Conservation (phyloP, 2,113 vertebrate species). For the Trichomycterus rosablanca region DNA sequence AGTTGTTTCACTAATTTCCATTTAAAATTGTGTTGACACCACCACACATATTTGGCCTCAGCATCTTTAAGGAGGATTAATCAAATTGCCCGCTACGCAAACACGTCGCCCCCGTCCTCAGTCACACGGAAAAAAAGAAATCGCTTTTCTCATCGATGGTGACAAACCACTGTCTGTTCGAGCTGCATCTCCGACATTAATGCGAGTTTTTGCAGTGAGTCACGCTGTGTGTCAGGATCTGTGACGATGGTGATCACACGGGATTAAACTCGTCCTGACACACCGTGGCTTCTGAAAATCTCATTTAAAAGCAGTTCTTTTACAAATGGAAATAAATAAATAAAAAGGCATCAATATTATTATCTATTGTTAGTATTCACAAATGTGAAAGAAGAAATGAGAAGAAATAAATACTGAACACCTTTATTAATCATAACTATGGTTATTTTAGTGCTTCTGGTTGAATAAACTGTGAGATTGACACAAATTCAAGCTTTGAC, state of each 20-base stretch:
- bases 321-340: too few species aligned
- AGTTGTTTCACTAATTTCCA: conserved; percentile 71
- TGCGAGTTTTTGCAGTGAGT: neutral
- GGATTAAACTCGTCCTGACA: neutral
- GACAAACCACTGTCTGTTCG: conserved; percentile 1
- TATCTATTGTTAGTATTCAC: too few species aligned
- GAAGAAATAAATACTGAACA: too few species aligned
- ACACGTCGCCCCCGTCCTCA: conserved; percentile 37
- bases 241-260: neutral
- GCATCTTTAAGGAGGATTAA: conserved; percentile 61
- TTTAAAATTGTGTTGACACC: conserved; percentile 72
- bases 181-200: neutral
- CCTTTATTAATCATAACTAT: too few species aligned
- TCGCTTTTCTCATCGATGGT: conserved; percentile 29
- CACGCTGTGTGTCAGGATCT: neutral
- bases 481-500: too few species aligned
- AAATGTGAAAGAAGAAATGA: too few species aligned
- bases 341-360: too few species aligned
- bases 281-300: too few species aligned
- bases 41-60: conserved; percentile 60
- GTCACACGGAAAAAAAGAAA: conserved; percentile 11
- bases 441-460: too few species aligned
- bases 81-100: conserved; percentile 48
- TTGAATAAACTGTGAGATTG: too few species aligned
- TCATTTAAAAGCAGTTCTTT: too few species aligned